Base-by-base conservation (phyloP, 2,888 invertebrate species). In the Cantharis lateralis region DNA sequence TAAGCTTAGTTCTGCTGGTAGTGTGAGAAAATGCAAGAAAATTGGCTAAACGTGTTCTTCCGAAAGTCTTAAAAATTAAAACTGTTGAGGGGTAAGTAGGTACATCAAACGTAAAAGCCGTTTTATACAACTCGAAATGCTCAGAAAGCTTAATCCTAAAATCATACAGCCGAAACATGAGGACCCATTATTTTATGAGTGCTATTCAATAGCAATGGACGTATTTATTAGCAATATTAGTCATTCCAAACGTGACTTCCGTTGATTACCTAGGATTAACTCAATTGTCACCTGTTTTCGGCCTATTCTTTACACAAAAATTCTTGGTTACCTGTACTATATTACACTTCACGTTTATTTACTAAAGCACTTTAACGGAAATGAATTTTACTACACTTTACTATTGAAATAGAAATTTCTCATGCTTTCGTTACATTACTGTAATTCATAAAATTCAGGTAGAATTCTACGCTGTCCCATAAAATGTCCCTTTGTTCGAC, bases 221-320 rank as follows among this genome's bases (percentile, higher is more conserved):
- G n/a, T 48, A 48, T 48, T 48, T 48, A 48, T n/a, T 48, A n/a
- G 48, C 48, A 48, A 48, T 48, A 48, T 79, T 71, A 71, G 76
- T 85, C 85, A 84, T 84, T 85, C 83, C 72, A 84, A 85, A 89
- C 89, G 89, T 89, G 89, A 87, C 88, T 85, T 83, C 82, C 83
- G 84, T 82, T 82, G 82, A 83, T 84, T 86, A 84, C 82, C 71
- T 79, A 24, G 84, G 85, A 87, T 88, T 87, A 86, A 78, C 82
- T 77, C 79, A 82, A 86, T 86, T 85, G 85, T 85, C 87, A 85
- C 86, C 84, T 86, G 84, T 82, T 81, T 80, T 77, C 79, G 76
- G 77, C 77, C 80, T 77, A 16, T 62, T 66, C 71, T 76, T 79
- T 75, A 78, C 77, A 79, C 64, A 82, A 80, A 82, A 62, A 20